Evolutionary conservation across 2,888 invertebrate species (phyloP).

Genomic region (Oegoconia quadripuncta): DNA sequence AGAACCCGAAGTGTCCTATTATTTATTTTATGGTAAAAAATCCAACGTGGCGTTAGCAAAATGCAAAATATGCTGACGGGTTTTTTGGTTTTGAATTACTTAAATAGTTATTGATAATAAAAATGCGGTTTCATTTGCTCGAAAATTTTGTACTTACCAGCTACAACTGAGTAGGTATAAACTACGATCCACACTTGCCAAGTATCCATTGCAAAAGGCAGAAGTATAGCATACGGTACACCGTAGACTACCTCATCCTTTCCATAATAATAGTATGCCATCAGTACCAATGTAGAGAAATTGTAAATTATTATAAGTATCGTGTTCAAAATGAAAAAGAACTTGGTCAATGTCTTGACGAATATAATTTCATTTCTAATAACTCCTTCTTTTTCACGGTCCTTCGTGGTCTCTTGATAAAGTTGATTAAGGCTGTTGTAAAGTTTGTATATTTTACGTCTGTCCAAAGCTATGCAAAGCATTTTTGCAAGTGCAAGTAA

Average conservation of each 20-base stretch:
- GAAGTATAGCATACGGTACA: conserved; percentile 48
- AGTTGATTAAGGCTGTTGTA: conserved; percentile 33
- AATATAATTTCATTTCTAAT: conserved; percentile 37
- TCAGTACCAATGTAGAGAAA: conserved; percentile 47
- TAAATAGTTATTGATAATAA: too few relatives aligned
- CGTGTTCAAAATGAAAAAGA: conserved; percentile 50
- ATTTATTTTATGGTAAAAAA: too few relatives aligned
- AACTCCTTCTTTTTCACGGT: conserved; percentile 29
- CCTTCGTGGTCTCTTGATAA: conserved; percentile 33
- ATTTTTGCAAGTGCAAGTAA: conserved; percentile 43
- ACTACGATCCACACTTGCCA: conserved; percentile 48
- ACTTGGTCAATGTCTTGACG: conserved; percentile 44
- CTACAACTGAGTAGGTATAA: conserved; percentile 39
- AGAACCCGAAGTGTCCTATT: too few relatives aligned
- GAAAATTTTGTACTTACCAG: conserved; percentile 44
- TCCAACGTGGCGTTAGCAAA: too few relatives aligned
- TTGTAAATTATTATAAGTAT: conserved; percentile 56
- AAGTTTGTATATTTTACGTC: conserved; percentile 35
- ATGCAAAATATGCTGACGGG: too few relatives aligned
- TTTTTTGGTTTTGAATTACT: too few relatives aligned
- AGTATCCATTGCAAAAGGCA: conserved; percentile 49
- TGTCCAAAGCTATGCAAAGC: conserved; percentile 14
- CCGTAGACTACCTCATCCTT: conserved; percentile 32
- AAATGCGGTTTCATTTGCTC: too few relatives aligned
- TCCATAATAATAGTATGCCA: conserved; percentile 38